phyloP scores from a whole-genome alignment of 2,113 vertebrate species.

The Salminus brasiliensis region DNA sequence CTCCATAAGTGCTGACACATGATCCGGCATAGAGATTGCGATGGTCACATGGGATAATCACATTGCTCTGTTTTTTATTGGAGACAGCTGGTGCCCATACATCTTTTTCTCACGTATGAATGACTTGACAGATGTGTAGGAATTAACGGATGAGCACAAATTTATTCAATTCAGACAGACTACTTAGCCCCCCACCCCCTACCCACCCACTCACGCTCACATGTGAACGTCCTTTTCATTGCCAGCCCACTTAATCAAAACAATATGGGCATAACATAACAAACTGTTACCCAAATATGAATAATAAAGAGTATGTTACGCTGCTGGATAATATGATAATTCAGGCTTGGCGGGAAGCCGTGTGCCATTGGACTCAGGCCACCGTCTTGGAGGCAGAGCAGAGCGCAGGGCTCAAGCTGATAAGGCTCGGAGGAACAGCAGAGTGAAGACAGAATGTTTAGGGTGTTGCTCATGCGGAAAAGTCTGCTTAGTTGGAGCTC shows the following conservation, averaged over 20 bases:
- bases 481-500: neutral
- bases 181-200: slow-evolving; percentile 8
- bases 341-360: slow-evolving; percentile 5
- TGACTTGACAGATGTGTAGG: slow-evolving; percentile 54
- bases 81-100: slow-evolving; percentile 57
- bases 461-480: slow-evolving; percentile 20
- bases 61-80: slow-evolving; percentile 57
- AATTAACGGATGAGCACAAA: slow-evolving; percentile 55
- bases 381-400: slow-evolving; percentile 24
- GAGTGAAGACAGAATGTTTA: neutral
- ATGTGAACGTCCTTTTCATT: slow-evolving; percentile 9
- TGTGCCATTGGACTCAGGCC: slow-evolving; percentile 37
- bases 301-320: slow-evolving; percentile 33
- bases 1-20: neutral
- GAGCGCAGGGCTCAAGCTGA: slow-evolving; percentile 24
- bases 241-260: slow-evolving; percentile 31
- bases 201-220: neutral
- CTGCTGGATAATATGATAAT: slow-evolving; percentile 33
- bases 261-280: slow-evolving; percentile 26
- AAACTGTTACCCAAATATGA: slow-evolving; percentile 32
- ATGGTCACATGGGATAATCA: slow-evolving; percentile 52
- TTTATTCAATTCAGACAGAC: slow-evolving; percentile 46
- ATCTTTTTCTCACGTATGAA: slow-evolving; percentile 53
- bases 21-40: slow-evolving; percentile 13
- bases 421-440: slow-evolving; percentile 16